Evolutionary conservation across 1,140 invertebrate genomes (phyloP).

Genomic region (Bombus fervidus): DNA sequence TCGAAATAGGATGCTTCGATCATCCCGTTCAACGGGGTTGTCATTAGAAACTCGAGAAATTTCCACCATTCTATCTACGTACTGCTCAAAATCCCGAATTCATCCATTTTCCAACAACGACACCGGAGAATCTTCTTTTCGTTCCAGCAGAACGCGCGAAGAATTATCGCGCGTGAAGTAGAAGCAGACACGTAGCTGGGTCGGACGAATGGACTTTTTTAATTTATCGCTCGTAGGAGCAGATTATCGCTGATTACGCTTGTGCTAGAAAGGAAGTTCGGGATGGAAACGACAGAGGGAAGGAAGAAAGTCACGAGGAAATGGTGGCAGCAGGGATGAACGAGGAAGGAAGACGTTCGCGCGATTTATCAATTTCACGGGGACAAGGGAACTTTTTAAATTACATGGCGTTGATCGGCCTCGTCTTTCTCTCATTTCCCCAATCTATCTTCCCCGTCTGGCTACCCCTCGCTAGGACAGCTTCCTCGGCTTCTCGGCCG

Average conservation of each 20-base stretch:
- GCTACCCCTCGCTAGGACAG: conserved; percentile 18
- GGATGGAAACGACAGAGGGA: background rate
- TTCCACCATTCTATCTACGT: background rate
- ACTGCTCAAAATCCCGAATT: too few relatives aligned
- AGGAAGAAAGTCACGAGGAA: background rate
- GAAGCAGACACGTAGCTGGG: background rate
- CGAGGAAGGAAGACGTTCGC: conserved; percentile 51
- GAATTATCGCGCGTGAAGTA: background rate
- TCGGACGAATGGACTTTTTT: conserved; percentile 9
- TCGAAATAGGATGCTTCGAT: background rate
- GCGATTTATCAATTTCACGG: conserved; percentile 72
- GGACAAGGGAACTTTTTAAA: conserved; percentile 75
- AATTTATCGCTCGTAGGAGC: conserved; percentile 28
- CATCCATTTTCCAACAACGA: background rate
- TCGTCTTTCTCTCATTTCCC: conserved; percentile 60
- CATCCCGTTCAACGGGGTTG: background rate
- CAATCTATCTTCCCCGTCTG: conserved; percentile 43
- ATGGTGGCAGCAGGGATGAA: background rate
- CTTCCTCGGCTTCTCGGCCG: conserved; percentile 24
- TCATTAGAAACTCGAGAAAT: background rate
- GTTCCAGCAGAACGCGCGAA: background rate
- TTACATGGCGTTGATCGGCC: conserved; percentile 70
- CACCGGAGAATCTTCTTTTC: background rate
- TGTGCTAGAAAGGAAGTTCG: background rate
- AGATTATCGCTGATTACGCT: conserved; percentile 28